These are phyloP conservation scores for Lithosia quadra DNA, from an alignment of 2,888 invertebrate genomes.

Conservation along the genomic window DNA sequence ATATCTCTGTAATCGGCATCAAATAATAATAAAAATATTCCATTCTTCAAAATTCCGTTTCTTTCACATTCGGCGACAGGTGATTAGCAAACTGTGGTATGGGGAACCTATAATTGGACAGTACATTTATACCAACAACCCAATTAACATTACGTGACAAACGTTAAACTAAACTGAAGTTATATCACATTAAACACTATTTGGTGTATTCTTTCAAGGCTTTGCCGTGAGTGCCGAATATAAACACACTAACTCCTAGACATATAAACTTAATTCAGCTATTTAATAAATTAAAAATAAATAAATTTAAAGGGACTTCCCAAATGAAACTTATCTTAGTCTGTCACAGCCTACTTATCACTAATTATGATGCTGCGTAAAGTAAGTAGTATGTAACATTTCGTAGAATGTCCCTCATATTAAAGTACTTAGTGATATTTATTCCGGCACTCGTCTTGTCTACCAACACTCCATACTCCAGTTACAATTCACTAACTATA, in stretches of 20 bases:
- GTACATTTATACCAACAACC: conserved; percentile 42
- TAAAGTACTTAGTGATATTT: conserved; percentile 25
- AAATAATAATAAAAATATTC: conserved; percentile 1
- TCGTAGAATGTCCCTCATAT: conserved; percentile 25
- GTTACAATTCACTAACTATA: conserved; percentile 55
- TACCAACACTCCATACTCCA: conserved; percentile 48
- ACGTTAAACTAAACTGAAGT: conserved; percentile 50
- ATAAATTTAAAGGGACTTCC: conserved; percentile 23
- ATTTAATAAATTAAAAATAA: conserved; percentile 9
- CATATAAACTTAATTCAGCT: conserved; percentile 4
- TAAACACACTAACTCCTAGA: conserved; percentile 23
- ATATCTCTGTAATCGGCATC: neutral
- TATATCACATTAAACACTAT: conserved; percentile 61
- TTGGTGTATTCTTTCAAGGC: conserved; percentile 70
- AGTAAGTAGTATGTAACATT: conserved; percentile 46
- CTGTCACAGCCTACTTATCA: conserved; percentile 51
- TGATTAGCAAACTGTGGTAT: conserved; percentile 37
- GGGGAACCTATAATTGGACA: conserved; percentile 28
- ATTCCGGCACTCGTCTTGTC: conserved; percentile 44
- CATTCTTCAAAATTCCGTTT: neutral
- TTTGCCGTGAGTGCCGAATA: conserved; percentile 52
- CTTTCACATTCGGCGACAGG: neutral
- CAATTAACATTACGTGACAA: conserved; percentile 43
- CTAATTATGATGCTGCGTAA: conserved; percentile 41
- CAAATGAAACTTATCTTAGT: conserved; percentile 33